phyloP scores from a whole-genome alignment of 2,797 vertebrate species.

The Lutra lutra region DNA sequence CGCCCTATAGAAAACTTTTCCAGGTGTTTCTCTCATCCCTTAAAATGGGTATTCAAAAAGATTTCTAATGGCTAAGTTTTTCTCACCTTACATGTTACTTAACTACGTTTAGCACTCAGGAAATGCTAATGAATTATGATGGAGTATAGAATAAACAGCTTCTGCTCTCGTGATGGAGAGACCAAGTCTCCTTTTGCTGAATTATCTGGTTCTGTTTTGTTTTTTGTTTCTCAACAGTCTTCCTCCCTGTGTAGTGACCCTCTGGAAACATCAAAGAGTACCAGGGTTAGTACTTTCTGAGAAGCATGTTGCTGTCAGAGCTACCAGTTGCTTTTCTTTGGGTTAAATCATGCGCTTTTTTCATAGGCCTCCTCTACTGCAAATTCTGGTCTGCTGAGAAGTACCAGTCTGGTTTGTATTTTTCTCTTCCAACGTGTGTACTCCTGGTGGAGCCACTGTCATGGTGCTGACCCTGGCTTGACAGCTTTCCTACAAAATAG shows the following conservation, averaged over 20 bases:
- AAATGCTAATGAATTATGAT: neutral
- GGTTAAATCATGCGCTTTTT: conserved; percentile 71
- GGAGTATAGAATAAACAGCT: conserved; percentile 14
- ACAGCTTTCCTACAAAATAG: neutral
- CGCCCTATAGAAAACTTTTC: neutral
- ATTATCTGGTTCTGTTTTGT: conserved; percentile 55
- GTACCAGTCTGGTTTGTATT: conserved; percentile 93
- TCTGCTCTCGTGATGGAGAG: neutral
- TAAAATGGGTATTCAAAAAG: neutral
- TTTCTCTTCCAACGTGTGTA: conserved; percentile 5
- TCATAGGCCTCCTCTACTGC: conserved; percentile 88
- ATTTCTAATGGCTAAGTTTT: neutral
- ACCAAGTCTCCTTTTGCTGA: neutral
- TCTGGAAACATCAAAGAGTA: conserved; percentile 82
- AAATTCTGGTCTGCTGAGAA: conserved; percentile 90
- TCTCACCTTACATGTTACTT: neutral
- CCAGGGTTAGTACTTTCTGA: conserved; percentile 85
- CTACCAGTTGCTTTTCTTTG: neutral
- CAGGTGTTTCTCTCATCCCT: neutral
- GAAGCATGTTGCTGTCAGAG: neutral
- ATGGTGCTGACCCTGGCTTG: conserved; percentile 20
- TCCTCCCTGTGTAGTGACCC: conserved; percentile 88
- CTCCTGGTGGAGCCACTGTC: neutral
- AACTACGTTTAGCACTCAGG: neutral
- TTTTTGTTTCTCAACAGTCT: conserved; percentile 78